Conservation (phyloP, 1,140 invertebrate genomes). For the Doryteuthis pealeii region DNA sequence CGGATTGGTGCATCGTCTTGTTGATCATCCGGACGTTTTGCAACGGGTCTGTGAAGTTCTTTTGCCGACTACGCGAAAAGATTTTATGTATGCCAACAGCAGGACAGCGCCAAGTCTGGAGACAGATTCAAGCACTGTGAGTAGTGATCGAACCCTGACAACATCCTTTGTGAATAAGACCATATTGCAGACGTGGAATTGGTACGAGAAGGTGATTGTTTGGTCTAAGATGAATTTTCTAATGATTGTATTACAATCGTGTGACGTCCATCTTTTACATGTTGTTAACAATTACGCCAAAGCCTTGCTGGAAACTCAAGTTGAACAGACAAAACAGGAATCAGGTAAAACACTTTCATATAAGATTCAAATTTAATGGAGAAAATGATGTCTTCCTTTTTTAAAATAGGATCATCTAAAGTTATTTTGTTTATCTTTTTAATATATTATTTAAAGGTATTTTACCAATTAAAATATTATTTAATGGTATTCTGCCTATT, state of each 20-base stretch:
- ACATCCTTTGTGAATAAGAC: constrained; percentile 32
- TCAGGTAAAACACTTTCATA: too few relatives aligned
- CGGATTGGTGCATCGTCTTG: constrained; percentile 45
- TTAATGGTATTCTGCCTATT: too few relatives aligned
- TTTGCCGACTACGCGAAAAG: constrained; percentile 44
- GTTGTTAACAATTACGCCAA: constrained; percentile 40
- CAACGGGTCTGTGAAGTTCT: constrained; percentile 40
- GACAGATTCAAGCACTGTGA: constrained; percentile 41
- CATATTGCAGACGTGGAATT: constrained; percentile 39
- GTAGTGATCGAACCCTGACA: constrained; percentile 43
- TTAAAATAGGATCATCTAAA: too few relatives aligned
- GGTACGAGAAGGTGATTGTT: constrained; percentile 45
- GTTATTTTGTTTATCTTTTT: too few relatives aligned
- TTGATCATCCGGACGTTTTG: constrained; percentile 40
- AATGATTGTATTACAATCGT: constrained; percentile 40
- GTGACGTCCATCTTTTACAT: constrained; percentile 46
- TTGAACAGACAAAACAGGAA: background rate
- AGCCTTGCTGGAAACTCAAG: constrained; percentile 44
- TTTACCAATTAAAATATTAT: too few relatives aligned
- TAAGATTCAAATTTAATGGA: too few relatives aligned
- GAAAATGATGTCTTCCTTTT: too few relatives aligned
- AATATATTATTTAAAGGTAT: too few relatives aligned
- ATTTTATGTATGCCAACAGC: constrained; percentile 47
- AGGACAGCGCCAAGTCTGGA: constrained; percentile 44
- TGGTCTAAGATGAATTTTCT: constrained; percentile 54